Evolutionary conservation across 2,888 invertebrate genomes (phyloP).

Genomic region (Drosophila merina): DNA sequence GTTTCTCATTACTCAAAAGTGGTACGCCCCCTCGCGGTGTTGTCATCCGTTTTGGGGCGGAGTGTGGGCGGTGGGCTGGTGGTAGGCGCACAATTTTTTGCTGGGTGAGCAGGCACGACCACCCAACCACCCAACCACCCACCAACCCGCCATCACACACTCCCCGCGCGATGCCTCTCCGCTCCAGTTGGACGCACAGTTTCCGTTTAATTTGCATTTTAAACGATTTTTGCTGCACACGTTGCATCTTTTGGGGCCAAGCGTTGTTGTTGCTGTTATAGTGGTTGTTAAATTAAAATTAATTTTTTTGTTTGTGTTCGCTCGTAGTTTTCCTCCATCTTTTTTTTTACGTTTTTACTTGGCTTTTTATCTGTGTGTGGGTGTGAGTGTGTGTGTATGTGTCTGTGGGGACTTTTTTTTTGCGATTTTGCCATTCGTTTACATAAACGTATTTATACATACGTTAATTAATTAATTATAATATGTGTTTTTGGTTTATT

Average conservation of each 20-base stretch:
- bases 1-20: slow-evolving; percentile 72
- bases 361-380: slow-evolving; percentile 39
- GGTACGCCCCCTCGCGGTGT: slow-evolving; percentile 42
- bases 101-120: slow-evolving; percentile 55
- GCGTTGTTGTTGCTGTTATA: slow-evolving; percentile 42
- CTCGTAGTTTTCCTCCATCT: slow-evolving; percentile 47
- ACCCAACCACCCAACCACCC: slow-evolving; percentile 18
- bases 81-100: slow-evolving; percentile 48
- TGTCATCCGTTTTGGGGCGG: slow-evolving; percentile 53
- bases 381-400: slow-evolving; percentile 6
- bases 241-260: slow-evolving; percentile 66
- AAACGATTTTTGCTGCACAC: slow-evolving; percentile 79
- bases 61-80: not conserved
- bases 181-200: slow-evolving; percentile 49
- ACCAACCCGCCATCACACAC: not conserved
- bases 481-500: slow-evolving; percentile 66
- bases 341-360: slow-evolving; percentile 26
- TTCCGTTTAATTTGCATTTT: slow-evolving; percentile 76
- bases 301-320: slow-evolving; percentile 58
- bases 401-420: slow-evolving; percentile 11
- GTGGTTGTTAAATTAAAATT: slow-evolving; percentile 73
- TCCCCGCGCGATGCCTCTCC: slow-evolving; percentile 18
- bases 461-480: slow-evolving; percentile 74
- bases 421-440: slow-evolving; percentile 32
- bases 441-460: slow-evolving; percentile 51